Percentiles rank a stretch among this genome's conserved stretches.
Conservation (phyloP, 2,797 vertebrate genomes). For the Botia almorhae region DNA sequence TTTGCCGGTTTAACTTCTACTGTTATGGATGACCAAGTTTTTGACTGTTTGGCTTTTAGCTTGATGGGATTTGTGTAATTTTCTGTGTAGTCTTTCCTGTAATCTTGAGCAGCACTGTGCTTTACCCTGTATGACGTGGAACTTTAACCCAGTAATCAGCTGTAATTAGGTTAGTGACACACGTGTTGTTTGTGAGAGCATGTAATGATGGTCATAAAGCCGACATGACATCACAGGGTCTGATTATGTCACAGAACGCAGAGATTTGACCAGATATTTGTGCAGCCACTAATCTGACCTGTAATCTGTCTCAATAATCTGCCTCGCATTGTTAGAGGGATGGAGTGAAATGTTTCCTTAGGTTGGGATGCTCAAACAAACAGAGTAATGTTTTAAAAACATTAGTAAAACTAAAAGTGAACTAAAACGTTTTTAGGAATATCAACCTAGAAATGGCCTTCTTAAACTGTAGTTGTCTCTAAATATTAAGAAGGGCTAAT, state of each 20-base stretch:
- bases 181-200: conserved; percentile 9
- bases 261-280: background rate
- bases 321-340: conserved; percentile 21
- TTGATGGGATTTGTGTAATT: background rate
- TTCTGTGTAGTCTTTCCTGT: background rate
- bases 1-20: background rate
- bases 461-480: no score
- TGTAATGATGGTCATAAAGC: conserved; percentile 3
- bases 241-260: conserved; percentile 6
- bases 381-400: background rate
- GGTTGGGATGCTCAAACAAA: background rate
- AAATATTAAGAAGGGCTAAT: no score
- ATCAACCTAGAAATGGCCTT: background rate
- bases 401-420: background rate
- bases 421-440: background rate
- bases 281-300: background rate
- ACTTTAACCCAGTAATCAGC: conserved; percentile 10
- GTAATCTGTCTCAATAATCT: conserved; percentile 25
- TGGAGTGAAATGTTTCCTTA: background rate
- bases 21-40: background rate
- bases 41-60: conserved; percentile 3
- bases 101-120: conserved; percentile 6
- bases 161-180: conserved; percentile 31
- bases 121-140: conserved; percentile 23
- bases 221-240: background rate